Evolutionary conservation across 2,888 invertebrate genomes (phyloP).

Genomic region (Folsomia manolachei): DNA sequence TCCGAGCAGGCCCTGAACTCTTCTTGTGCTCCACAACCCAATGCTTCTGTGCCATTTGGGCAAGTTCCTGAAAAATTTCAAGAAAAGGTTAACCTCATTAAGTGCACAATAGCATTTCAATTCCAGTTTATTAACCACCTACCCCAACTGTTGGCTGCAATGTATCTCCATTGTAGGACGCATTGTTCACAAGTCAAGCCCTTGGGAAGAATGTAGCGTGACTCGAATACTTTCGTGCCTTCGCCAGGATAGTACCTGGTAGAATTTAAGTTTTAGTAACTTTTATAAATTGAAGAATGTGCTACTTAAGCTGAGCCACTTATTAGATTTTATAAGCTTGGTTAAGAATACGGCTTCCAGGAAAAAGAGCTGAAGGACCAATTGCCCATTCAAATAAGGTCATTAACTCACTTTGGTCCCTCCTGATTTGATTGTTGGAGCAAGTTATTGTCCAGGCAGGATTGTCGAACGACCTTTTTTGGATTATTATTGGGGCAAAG

Average conservation of each 20-base stretch:
- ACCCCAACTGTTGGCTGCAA: conserved; percentile 82
- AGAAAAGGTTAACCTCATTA: too few species aligned
- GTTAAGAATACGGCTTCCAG: too few species aligned
- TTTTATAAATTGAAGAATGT: too few species aligned
- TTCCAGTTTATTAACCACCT: not conserved
- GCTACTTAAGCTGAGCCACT: too few species aligned
- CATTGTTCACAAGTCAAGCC: conserved; percentile 75
- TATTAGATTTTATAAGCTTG: too few species aligned
- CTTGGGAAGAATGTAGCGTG: conserved; percentile 65
- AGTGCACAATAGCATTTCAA: not conserved
- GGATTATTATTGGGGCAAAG: conserved; percentile 67
- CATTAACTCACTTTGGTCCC: conserved; percentile 48
- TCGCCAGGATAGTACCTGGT: conserved; percentile 58
- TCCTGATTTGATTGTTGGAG: conserved; percentile 59
- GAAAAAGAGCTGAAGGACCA: conserved; percentile 1
- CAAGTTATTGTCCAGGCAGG: conserved; percentile 72
- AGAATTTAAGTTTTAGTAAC: too few species aligned
- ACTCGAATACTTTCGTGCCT: conserved; percentile 76
- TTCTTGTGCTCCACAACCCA: conserved; percentile 52
- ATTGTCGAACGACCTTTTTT: conserved; percentile 66
- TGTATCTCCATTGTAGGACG: conserved; percentile 83
- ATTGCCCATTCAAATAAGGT: too few species aligned
- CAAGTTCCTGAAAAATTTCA: conserved; percentile 9
- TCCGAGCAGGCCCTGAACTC: conserved; percentile 77
- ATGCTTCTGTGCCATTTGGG: conserved; percentile 59